phyloP scores from a whole-genome alignment of 2,113 vertebrate species.

The Erpornis zantholeuca region DNA sequence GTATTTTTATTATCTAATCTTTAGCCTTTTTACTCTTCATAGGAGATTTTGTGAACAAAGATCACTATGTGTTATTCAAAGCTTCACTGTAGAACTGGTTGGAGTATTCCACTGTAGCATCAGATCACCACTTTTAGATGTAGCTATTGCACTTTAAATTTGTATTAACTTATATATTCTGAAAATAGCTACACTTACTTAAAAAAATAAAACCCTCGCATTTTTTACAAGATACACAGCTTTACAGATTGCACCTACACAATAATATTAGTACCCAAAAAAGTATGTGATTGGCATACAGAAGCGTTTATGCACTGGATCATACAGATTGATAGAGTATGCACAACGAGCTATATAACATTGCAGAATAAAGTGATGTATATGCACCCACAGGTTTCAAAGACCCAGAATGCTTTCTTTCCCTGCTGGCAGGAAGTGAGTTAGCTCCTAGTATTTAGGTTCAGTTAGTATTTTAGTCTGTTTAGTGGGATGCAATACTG shows the following conservation, averaged over 20 bases:
- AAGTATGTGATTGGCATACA: neutral
- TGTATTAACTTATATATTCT: neutral
- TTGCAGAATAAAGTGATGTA: neutral
- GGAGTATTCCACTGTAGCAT: neutral
- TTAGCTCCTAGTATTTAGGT: neutral
- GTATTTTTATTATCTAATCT: neutral
- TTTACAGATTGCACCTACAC: neutral
- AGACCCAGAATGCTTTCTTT: neutral
- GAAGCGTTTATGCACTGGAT: neutral
- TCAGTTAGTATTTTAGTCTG: neutral
- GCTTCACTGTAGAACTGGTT: neutral
- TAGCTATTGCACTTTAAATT: constrained; percentile 45
- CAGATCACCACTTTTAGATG: neutral
- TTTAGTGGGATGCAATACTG: neutral
- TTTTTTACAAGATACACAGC: neutral
- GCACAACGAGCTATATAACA: neutral
- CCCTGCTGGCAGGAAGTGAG: neutral
- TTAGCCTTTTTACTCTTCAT: neutral
- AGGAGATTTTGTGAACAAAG: neutral
- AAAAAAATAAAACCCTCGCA: neutral
- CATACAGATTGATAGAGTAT: neutral
- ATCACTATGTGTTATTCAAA: neutral
- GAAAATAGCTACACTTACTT: neutral
- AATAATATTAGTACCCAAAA: neutral
- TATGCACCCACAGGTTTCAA: neutral